A percentile compares a stretch with the other conserved stretches of the same genome.
Evolutionary conservation across 1,140 invertebrate species (phyloP).

Genomic region (Zophobas atratus): DNA sequence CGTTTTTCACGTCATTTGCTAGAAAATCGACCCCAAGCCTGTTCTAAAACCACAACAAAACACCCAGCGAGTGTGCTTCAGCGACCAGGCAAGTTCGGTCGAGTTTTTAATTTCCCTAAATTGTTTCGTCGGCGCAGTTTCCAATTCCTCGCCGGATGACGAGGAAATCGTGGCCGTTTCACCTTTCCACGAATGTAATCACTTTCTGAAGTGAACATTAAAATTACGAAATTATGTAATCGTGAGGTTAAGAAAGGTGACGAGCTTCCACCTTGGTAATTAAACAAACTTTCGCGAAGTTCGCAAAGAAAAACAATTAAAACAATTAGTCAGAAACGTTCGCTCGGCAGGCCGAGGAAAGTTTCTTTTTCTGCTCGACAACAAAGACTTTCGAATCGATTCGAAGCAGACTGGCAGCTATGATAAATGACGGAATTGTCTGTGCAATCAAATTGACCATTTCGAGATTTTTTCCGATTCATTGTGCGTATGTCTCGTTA

Average conservation of each 20-base stretch:
- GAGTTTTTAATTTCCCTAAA: too few species aligned
- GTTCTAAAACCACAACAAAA: too few species aligned
- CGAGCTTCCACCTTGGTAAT: slow-evolving; percentile 43
- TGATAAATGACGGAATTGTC: slow-evolving; percentile 40
- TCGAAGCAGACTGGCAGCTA: slow-evolving; percentile 38
- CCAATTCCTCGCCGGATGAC: background rate
- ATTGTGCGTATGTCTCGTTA: slow-evolving; percentile 25
- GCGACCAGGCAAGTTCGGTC: too few species aligned
- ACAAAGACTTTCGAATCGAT: slow-evolving; percentile 37
- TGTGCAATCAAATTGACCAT: slow-evolving; percentile 40
- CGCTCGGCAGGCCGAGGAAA: slow-evolving; percentile 27
- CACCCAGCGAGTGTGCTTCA: too few species aligned
- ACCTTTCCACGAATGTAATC: slow-evolving; percentile 27
- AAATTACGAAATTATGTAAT: slow-evolving; percentile 40
- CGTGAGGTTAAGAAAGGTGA: slow-evolving; percentile 41
- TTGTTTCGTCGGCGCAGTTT: background rate
- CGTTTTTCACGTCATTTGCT: slow-evolving; percentile 23
- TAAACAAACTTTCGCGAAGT: slow-evolving; percentile 44
- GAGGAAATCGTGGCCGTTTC: slow-evolving; percentile 9
- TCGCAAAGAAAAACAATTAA: slow-evolving; percentile 41
- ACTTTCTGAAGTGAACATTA: slow-evolving; percentile 35
- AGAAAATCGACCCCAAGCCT: too few species aligned
- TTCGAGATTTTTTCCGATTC: slow-evolving; percentile 28
- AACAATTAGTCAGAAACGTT: slow-evolving; percentile 31
- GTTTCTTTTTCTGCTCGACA: slow-evolving; percentile 38